Percentiles rank a stretch among this genome's conserved stretches.
Conservation (phyloP, 2,888 invertebrate genomes). For the Nipponacmea schrenckii region DNA sequence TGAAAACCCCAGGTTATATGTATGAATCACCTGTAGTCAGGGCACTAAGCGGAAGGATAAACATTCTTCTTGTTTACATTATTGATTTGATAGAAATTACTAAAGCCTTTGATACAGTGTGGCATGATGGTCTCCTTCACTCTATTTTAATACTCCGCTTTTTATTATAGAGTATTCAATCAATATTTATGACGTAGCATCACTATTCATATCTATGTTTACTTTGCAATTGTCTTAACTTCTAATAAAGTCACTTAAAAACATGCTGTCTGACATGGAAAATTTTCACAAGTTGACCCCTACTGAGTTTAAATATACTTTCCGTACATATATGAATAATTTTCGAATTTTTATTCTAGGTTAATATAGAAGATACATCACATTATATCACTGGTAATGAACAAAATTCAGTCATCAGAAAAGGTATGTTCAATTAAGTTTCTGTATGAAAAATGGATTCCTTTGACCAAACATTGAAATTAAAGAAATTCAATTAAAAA, state of each 20-base stretch:
- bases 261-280: too few relatives aligned
- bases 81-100: constrained; percentile 5
- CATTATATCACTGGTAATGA: constrained; percentile 32
- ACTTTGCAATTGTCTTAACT: too few relatives aligned
- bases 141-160: background rate
- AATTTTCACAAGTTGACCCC: too few relatives aligned
- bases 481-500: too few relatives aligned
- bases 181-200: too few relatives aligned
- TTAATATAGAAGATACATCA: constrained; percentile 5
- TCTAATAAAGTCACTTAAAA: too few relatives aligned
- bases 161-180: too few relatives aligned
- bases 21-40: background rate
- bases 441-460: too few relatives aligned
- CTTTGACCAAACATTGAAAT: too few relatives aligned
- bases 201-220: too few relatives aligned
- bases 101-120: constrained; percentile 5
- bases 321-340: too few relatives aligned
- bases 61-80: background rate
- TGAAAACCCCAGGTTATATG: background rate
- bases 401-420: constrained; percentile 64
- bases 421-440: constrained; percentile 53
- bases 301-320: too few relatives aligned
- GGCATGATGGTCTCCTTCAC: background rate
- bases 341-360: background rate
- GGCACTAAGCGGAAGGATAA: constrained; percentile 4